phyloP scores from a whole-genome alignment of 2,113 vertebrate species.

The Coryphaenoides rupestris region DNA sequence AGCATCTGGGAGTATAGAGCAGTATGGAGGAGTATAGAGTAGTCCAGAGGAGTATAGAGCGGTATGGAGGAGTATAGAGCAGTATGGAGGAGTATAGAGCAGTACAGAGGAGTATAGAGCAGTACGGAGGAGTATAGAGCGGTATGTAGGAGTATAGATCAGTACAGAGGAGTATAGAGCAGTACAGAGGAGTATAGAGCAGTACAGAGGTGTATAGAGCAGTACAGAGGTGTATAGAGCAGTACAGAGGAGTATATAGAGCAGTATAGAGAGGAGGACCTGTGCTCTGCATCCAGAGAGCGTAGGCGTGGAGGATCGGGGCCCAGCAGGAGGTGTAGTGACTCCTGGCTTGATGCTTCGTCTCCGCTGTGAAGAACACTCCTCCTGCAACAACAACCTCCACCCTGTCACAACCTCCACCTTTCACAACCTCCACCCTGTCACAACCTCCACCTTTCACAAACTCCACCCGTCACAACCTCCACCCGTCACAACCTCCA shows the following conservation, averaged over 20 bases:
- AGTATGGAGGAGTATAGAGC: not conserved
- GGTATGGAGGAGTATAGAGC: not conserved
- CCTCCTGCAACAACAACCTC: slow-evolving; percentile 73
- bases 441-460: no score
- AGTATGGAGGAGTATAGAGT: not conserved
- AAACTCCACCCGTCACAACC: no score
- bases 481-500: no score
- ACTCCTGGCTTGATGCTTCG: slow-evolving; percentile 76
- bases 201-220: not conserved
- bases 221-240: no score
- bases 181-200: not conserved
- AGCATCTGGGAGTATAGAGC: not conserved
- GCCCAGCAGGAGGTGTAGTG: slow-evolving; percentile 88
- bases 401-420: no score
- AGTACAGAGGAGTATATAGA: no score
- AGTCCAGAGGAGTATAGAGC: not conserved
- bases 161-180: not conserved
- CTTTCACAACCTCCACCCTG: no score
- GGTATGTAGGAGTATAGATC: not conserved
- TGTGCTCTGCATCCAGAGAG: slow-evolving; percentile 88
- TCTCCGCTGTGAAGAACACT: slow-evolving; percentile 88
- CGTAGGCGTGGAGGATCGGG: slow-evolving; percentile 84
- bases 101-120: not conserved
- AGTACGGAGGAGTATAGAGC: not conserved
- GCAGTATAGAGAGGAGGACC: slow-evolving; percentile 39